Evolutionary conservation across 2,113 vertebrate genomes (phyloP), one percentile per base, ranked within the genome.

Genomic region (Saccopteryx bilineata): DNA sequence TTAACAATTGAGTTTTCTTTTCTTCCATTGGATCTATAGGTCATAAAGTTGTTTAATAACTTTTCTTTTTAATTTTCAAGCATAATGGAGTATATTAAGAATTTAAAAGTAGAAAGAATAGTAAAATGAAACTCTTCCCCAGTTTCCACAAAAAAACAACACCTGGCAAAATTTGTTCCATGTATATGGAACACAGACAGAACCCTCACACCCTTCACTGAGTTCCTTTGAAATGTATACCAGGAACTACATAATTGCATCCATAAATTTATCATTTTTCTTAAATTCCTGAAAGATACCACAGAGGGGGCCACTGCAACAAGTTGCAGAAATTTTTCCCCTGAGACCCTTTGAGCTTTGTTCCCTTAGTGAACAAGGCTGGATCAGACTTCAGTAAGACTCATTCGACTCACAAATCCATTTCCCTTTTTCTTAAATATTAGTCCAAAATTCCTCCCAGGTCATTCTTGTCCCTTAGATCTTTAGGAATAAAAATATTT

Each of bases 51-150:
- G 74, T 23, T 21, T 76, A 21, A 46, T 50, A 56, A 28, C 66
- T 56, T 87, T 80, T 74, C 24, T 48, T 39, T 82, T 89, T 91
- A 68, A 93, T 10, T 58, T 85, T 92, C 83, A 72, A 31, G 23
- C 5, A 94, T 52, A 94, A 26, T n/a, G 90, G n/a, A 23, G 17
- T 58, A 89, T 6, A 19, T 12, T 63, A 60, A 87, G 14, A 82
- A 80, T 87, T 83, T 93, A 83, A 61, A 83, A 83, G 52, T 78
- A 56, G 5, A 52, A 9, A 88, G 21, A 91, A 85, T 5, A 65
- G 54, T 58, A 83, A 86, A 94, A 87, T 33, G 12, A 69, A 26
- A 0, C 28, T 69, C 31, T 89, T 72, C 39, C 9, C 14, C 52
- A 92, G 28, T 86, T 91, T 82, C 48, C 19, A 63, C 7, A 48